Evolutionary conservation across 2,113 vertebrate species (phyloP), one percentile per base, ranked within the genome.

Genomic region (Charadrius vociferus): DNA sequence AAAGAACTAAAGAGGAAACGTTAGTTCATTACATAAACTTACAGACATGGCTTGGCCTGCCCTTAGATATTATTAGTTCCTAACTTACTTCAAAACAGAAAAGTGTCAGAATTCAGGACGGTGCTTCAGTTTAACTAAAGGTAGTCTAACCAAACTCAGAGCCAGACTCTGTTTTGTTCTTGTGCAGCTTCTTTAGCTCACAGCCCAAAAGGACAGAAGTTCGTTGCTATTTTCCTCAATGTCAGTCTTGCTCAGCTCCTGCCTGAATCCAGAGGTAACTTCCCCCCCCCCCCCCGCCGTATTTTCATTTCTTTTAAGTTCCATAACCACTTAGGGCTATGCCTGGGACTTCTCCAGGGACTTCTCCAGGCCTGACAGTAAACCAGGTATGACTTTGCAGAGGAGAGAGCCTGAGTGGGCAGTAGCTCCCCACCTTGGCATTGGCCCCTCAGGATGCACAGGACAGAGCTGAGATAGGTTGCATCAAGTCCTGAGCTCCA

Each of bases 1-100:
- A 97, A 99, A 99, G 93, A 99, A 98, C 99, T 99, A 96, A 81
- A 97, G 37, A 84, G 81, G 81, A 94, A 94, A 97, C 29, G 32
- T 21, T 68, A 15, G 50, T 74, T 71, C 36, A 43, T 86, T 65
- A 95, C 61, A 91, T 34, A 49, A 91, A 59, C 24, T 74, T 53
- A 63, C 0, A 34, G 16, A 81, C 29, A 66, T 29, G n/a, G 62
- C 10, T 45, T 23, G 68, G 52, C 58, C 82, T 81, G 15, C 39
- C 49, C 14, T 61, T 45, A 79, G 32, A 58, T 18, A 37, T 61
- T n/a, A 47, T 9, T 39, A 32, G 15, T 53, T 83, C 93, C 29
- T 86, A 89, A 32, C 17, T 71, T 67, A 45, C 12, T 77, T 87
- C 24, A 14, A 52, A 85, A 70, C 20, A 72, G 13, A 88, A 81